Conservation (phyloP, 2,888 invertebrate genomes). For the Tortricodes alternella region DNA sequence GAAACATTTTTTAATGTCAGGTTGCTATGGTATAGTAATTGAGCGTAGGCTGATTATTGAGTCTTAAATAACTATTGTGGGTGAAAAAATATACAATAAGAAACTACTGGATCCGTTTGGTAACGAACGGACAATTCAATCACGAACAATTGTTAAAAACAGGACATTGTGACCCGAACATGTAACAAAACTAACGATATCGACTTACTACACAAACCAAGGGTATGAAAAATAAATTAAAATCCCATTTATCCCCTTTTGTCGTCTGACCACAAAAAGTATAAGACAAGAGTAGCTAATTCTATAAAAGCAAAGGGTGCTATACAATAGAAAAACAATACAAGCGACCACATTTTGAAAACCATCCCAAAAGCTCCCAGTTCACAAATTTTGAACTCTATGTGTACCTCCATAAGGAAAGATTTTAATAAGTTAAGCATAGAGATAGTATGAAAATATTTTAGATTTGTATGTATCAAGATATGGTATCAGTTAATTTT, state of each 20-base stretch:
- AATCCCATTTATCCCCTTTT: slow-evolving; percentile 58
- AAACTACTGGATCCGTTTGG: slow-evolving; percentile 10
- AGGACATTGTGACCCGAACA: slow-evolving; percentile 20
- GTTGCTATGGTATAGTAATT: too few relatives aligned
- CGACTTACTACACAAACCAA: slow-evolving; percentile 32
- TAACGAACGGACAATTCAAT: background rate
- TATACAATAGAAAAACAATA: slow-evolving; percentile 61
- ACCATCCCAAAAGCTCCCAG: slow-evolving; percentile 15
- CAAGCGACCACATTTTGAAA: slow-evolving; percentile 36
- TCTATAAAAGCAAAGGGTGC: slow-evolving; percentile 74
- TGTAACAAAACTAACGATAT: slow-evolving; percentile 30
- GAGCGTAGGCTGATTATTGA: background rate
- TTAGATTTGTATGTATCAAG: slow-evolving; percentile 51
- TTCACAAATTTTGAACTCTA: slow-evolving; percentile 42
- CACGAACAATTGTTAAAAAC: slow-evolving; percentile 18
- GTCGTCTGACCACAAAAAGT: slow-evolving; percentile 69
- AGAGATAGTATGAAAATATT: slow-evolving; percentile 40
- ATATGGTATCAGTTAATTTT: slow-evolving; percentile 76
- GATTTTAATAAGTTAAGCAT: slow-evolving; percentile 13
- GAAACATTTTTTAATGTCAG: too few relatives aligned
- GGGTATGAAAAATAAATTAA: slow-evolving; percentile 58
- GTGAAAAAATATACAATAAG: background rate
- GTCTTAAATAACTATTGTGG: too few relatives aligned
- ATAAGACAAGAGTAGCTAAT: slow-evolving; percentile 68
- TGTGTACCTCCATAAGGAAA: slow-evolving; percentile 33